phyloP scores from a whole-genome alignment of 2,113 vertebrate species.

The Jaculus jaculus region DNA sequence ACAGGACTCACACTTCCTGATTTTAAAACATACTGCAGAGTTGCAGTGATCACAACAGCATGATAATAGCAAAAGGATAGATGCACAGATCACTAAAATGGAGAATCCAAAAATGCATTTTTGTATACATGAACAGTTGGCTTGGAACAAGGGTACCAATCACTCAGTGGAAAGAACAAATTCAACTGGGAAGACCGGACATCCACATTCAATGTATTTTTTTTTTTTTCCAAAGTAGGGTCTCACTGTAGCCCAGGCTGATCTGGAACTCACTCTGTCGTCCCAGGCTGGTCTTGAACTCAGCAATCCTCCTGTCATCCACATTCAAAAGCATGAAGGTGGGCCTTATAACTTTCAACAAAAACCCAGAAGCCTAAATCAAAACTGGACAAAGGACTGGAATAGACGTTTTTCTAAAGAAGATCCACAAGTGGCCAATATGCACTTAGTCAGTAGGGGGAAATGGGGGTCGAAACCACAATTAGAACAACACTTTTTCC shows the following conservation, averaged over 20 bases:
- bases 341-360: background rate
- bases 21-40: background rate
- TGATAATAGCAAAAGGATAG: background rate
- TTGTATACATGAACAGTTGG: background rate
- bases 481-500: background rate
- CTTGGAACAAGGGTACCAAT: background rate
- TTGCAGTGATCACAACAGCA: background rate
- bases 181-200: background rate
- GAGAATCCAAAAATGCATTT: background rate
- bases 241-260: too few species aligned
- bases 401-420: too few species aligned
- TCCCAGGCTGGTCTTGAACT: too few species aligned
- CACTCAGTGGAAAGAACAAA: background rate
- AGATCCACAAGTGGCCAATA: too few species aligned
- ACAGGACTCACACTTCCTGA: background rate
- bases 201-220: background rate
- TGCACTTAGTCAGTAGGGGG: too few species aligned
- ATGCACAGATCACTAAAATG: background rate
- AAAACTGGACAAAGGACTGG: too few species aligned
- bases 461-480: background rate
- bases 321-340: background rate
- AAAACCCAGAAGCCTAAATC: too few species aligned
- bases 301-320: too few species aligned
- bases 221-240: too few species aligned
- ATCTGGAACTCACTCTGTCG: too few species aligned